These are phyloP conservation scores for Griposia aprilina DNA, from an alignment of 2,888 invertebrate genomes.

Conservation along the genomic window DNA sequence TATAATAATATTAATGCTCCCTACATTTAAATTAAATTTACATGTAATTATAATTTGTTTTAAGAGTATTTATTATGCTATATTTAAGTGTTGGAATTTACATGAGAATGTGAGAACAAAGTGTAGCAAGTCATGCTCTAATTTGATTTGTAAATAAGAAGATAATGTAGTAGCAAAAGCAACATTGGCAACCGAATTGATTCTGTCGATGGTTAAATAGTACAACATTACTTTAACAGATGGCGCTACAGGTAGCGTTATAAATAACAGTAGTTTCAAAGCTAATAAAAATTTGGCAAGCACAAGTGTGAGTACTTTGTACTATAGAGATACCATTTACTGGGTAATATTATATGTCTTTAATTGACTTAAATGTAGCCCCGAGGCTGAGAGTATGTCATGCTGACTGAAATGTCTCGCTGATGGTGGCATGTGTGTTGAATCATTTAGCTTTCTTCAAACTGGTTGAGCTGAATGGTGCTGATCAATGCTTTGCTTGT, in stretches of 20 bases:
- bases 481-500: neutral
- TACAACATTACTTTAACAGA: slow-evolving; percentile 29
- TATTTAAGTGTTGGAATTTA: neutral
- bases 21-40: neutral
- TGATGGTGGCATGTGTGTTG: neutral
- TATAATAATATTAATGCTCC: neutral
- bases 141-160: neutral
- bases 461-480: neutral
- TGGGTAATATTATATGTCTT: neutral
- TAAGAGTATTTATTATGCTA: neutral
- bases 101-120: neutral
- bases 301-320: neutral
- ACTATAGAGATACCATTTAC: neutral
- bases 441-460: neutral
- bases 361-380: neutral
- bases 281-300: neutral
- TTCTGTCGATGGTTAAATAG: neutral
- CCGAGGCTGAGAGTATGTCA: neutral
- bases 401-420: neutral
- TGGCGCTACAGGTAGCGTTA: slow-evolving; percentile 32
- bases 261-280: too few species aligned
- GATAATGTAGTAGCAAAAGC: neutral
- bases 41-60: neutral
- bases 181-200: neutral
- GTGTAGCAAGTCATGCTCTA: neutral